Evolutionary conservation across 1,140 invertebrate genomes (phyloP), one percentile per base, ranked within the genome.

Genomic region (Chionoecetes opilio): DNA sequence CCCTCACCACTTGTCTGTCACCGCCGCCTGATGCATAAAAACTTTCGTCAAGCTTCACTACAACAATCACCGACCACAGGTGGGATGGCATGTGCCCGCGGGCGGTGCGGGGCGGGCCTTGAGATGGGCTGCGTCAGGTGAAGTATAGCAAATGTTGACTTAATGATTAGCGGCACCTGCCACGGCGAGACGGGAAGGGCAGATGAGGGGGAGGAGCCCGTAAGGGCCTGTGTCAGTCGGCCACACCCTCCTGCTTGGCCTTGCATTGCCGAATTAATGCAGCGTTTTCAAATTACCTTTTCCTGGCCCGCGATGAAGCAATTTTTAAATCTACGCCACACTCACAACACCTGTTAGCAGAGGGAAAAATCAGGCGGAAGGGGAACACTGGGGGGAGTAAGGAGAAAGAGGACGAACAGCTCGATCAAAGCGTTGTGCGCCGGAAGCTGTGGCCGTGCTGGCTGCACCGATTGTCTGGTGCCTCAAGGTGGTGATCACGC

Each of bases 1-100:
- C 38, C 34, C 41, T 92, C 38, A 92, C 82, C 91, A 84, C 3
- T 3, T 38, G 91, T 92, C 75, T 3, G 82, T 92, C 91, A 92
- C 75, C 14, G 75, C 82, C n/a, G 63, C 35, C 34, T 8, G 8
- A 11, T 11, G 11, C 89, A 75, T 14, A 91, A 91, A 63, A 91
- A 91, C 89, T 29, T 9, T 26, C 31, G 37, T 75, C 63, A 75
- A 5, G 63, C 11, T n/a, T 26, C 63, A n/a, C 21, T 53, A 75
- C 63, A 26, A n/a, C n/a, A 75, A 75, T 75, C 63, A 75, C 21
- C 63, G 21, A 26, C 63, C 63, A 75, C 63, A 75, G 63, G 63
- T 75, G 63, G 63, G 63, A 26, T 21, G n/a, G 63, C n/a, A 26
- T n/a, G 63, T 75, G 63, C 63, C 63, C 63, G 63, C 63, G 26